Base-by-base conservation (phyloP, 2,888 invertebrate species). In the Bombylius major region DNA sequence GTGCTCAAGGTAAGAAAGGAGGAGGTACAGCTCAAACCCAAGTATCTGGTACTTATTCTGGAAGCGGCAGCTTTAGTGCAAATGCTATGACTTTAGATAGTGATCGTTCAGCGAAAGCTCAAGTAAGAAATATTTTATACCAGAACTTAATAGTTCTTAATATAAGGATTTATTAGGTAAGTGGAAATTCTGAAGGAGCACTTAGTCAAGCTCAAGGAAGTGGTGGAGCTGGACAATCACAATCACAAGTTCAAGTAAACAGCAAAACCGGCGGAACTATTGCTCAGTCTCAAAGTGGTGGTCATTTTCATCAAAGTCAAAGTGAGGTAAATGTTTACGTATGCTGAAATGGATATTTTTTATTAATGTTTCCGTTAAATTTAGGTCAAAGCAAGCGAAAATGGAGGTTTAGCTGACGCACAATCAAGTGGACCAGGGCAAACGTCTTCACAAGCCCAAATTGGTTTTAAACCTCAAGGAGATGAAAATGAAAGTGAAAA, bases 371-470 rank as follows among this genome's bases (percentile, higher is more conserved):
- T 31, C 31, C 1, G 31, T 46, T 84, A 83, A 67, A 82, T 84
- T 5, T 83, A 87, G 77, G 87, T 90, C 0, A 86, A 88, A 75
- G 89, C 89, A 5, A 86, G 87, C 60, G 79, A 83, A 39, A 86
- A 84, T 71, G 90, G 91, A 23, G 90, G 90, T 5, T 80, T 89
- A 77, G 89, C 90, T 4, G 89, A 90, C 69, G 87, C 90, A 1
- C 89, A 90, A 76, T 87, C 90, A 0, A 84, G 83, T 65, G 90
- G 89, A 0, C 86, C 87, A 4, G 90, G 89, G 5, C 86, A 84
- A 65, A 89, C 90, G 1, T 89, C 88, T 1, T 90, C 89, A 42
- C 90, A 91, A 75, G 90, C 91, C 5, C 90, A 91, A 75, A 89
- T 91, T 58, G 90, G 89, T 1, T 90, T 91, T 67, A 82, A 84